Percentiles rank a stretch among this genome's conserved stretches.
Conservation (phyloP, 2,797 vertebrate genomes). For the Coregonus sp. region DNA sequence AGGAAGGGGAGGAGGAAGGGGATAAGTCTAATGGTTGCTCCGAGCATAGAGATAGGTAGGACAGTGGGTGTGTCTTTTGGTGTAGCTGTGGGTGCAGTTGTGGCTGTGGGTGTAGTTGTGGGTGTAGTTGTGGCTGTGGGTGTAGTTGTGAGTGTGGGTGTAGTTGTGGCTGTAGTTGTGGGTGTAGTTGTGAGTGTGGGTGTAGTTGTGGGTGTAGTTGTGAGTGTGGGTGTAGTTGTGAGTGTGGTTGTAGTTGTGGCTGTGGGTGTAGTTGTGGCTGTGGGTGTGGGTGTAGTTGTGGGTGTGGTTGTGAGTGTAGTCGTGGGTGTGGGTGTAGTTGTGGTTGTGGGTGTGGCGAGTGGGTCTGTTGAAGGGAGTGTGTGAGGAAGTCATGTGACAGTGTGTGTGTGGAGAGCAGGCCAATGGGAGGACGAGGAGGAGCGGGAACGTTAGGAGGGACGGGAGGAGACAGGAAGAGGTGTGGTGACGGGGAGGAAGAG, state of each 20-base stretch:
- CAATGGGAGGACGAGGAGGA: slow-evolving; percentile 1
- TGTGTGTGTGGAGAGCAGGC: not conserved
- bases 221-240: not conserved
- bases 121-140: too few species aligned
- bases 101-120: not conserved
- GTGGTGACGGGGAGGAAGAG: slow-evolving; percentile 29
- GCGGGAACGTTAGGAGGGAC: slow-evolving; percentile 45
- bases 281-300: not conserved
- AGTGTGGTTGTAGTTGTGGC: not conserved
- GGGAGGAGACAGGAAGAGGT: slow-evolving; percentile 45
- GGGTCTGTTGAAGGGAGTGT: not conserved
- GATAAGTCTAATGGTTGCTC: slow-evolving; percentile 21
- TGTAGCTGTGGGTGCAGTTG: not conserved
- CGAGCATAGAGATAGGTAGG: slow-evolving; percentile 37
- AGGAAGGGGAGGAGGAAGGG: slow-evolving; percentile 7
- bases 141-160: not conserved
- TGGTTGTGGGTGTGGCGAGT: not conserved
- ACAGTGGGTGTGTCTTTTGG: slow-evolving; percentile 47
- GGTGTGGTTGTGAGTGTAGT: not conserved
- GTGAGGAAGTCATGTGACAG: not conserved
- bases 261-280: not conserved
- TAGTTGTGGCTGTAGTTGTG: not conserved
- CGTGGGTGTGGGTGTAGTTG: not conserved
- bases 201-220: not conserved
- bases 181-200: not conserved